Percentiles rank a stretch among this genome's conserved stretches.
phyloP scores from a whole-genome alignment of 2,797 vertebrate species.

The Petrocephalus schoutedeni region DNA sequence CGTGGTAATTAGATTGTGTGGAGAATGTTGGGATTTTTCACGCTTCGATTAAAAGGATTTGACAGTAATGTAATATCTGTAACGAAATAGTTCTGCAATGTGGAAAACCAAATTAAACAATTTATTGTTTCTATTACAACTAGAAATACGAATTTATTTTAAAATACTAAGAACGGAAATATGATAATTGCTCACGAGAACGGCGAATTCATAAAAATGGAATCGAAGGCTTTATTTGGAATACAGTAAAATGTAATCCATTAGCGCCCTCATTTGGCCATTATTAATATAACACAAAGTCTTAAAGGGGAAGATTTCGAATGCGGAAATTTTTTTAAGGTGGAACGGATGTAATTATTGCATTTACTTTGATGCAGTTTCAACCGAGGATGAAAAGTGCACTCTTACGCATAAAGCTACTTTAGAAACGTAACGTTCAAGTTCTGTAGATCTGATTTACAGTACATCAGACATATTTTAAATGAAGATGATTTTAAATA shows the following conservation, averaged over 20 bases:
- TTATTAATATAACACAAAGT: conserved; percentile 15
- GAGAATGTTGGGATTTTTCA: conserved; percentile 5
- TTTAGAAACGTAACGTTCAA: neutral
- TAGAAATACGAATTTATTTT: neutral
- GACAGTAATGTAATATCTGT: conserved; percentile 9
- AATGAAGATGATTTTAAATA: neutral
- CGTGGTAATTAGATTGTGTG: conserved; percentile 10
- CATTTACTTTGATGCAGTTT: neutral
- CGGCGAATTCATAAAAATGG: neutral
- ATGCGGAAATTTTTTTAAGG: conserved; percentile 60
- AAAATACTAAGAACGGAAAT: neutral
- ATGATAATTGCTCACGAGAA: neutral
- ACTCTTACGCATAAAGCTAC: neutral
- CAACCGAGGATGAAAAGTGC: neutral
- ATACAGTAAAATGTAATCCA: neutral
- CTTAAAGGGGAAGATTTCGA: conserved; percentile 66
- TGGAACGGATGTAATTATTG: conserved; percentile 51
- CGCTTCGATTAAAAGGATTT: conserved; percentile 1
- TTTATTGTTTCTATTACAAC: neutral
- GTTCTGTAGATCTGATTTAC: neutral
- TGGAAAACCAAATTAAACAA: neutral
- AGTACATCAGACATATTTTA: neutral
- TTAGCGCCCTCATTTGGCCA: conserved; percentile 23
- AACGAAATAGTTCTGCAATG: neutral
- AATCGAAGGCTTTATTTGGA: neutral